Evolutionary conservation across 2,888 invertebrate genomes (phyloP).

Genomic region (Pteria penguin): DNA sequence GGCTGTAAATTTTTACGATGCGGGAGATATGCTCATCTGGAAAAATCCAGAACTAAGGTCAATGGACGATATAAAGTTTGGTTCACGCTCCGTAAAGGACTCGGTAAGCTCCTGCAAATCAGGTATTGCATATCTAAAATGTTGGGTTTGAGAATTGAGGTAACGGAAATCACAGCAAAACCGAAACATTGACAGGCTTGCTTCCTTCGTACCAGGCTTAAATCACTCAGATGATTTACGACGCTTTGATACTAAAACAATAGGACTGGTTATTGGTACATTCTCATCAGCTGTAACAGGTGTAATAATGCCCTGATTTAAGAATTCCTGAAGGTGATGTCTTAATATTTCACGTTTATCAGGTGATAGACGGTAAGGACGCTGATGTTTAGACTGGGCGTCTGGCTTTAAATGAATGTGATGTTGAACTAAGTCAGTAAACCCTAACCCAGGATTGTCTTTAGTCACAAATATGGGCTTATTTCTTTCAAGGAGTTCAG

Average conservation of each 20-base stretch:
- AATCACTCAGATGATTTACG: slow-evolving; percentile 22
- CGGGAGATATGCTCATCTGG: slow-evolving; percentile 20
- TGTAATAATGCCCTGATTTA: slow-evolving; percentile 39
- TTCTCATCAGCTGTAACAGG: slow-evolving; percentile 36
- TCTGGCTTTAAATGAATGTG: slow-evolving; percentile 26
- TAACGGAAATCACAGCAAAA: slow-evolving; percentile 50
- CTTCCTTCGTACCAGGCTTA: slow-evolving; percentile 4
- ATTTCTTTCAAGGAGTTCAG: background rate
- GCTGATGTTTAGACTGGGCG: slow-evolving; percentile 26
- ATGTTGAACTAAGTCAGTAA: slow-evolving; percentile 22
- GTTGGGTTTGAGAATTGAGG: slow-evolving; percentile 44
- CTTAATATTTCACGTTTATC: slow-evolving; percentile 31
- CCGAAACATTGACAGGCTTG: slow-evolving; percentile 36
- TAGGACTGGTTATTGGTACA: slow-evolving; percentile 42
- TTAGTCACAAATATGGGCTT: slow-evolving; percentile 30
- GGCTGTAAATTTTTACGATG: slow-evolving; percentile 44
- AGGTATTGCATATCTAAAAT: slow-evolving; percentile 13
- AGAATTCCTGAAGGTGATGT: slow-evolving; percentile 36
- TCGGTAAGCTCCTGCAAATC: slow-evolving; percentile 11
- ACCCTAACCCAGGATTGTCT: slow-evolving; percentile 17
- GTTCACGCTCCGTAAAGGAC: slow-evolving; percentile 20
- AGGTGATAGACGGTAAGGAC: slow-evolving; percentile 26
- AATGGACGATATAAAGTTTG: slow-evolving; percentile 33
- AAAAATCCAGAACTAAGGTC: slow-evolving; percentile 35
- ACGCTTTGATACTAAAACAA: slow-evolving; percentile 41